Percentiles rank a stretch among this genome's conserved stretches.
phyloP scores from a whole-genome alignment of 2,888 invertebrate genomes.

The Caenorhabditis wallacei region DNA sequence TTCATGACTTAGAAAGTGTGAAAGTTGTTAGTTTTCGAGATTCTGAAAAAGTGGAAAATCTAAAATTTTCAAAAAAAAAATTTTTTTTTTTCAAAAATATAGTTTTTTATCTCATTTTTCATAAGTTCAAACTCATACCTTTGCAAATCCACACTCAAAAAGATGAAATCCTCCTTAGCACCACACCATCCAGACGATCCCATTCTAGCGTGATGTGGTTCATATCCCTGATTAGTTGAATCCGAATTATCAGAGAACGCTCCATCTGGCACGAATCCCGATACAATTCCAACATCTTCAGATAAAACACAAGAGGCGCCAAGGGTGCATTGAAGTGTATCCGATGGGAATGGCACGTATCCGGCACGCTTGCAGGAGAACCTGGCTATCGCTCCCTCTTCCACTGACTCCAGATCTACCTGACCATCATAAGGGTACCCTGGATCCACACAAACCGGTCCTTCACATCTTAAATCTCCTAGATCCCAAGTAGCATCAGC shows the following conservation, averaged over 20 bases:
- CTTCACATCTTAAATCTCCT: conserved; percentile 95
- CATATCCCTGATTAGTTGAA: conserved; percentile 86
- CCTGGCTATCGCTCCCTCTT: conserved; percentile 90
- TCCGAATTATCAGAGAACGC: conserved; percentile 92
- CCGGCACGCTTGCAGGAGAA: conserved; percentile 93
- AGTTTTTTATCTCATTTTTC: not conserved
- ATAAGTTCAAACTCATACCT: conserved; percentile 84
- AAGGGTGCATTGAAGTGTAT: conserved; percentile 78
- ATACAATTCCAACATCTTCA: conserved; percentile 92
- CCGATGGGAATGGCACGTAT: conserved; percentile 79
- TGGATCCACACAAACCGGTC: conserved; percentile 96
- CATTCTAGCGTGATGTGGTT: conserved; percentile 81
- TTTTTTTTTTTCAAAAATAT: too few relatives aligned
- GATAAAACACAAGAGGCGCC: conserved; percentile 96
- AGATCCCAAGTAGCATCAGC: conserved; percentile 97
- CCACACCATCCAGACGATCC: conserved; percentile 85
- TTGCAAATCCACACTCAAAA: conserved; percentile 95
- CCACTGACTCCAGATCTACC: conserved; percentile 88
- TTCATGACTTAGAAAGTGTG: too few relatives aligned
- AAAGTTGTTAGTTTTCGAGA: too few relatives aligned
- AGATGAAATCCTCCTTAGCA: conserved; percentile 93
- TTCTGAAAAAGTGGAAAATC: too few relatives aligned
- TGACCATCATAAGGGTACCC: conserved; percentile 94
- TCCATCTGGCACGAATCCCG: conserved; percentile 94
- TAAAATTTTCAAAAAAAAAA: too few relatives aligned